Base-by-base conservation (phyloP, 1,140 invertebrate genomes). In the Scaptomyza montana region DNA sequence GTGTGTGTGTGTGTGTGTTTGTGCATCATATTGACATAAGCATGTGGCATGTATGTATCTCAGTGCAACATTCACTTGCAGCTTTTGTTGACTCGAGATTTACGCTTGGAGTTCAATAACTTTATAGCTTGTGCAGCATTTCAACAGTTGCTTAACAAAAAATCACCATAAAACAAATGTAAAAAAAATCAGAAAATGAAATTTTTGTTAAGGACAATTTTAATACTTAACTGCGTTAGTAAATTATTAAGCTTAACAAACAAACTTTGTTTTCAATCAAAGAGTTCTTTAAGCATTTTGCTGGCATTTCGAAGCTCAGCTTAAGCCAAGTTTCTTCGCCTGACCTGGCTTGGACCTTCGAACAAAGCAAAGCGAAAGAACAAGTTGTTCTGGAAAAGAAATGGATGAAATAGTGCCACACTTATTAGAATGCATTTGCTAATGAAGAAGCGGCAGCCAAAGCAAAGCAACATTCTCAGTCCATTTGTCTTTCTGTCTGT, bases 361-460 rank as follows among this genome's bases (percentile, higher is more conserved):
- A 36, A 1, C 33, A 9, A 36, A 36, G 8, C 33, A 36, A 36
- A 36, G 33, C 33, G 5, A 62, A 47, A 33, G 12, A 12, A 12
- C 12, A 2, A n/a, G 5, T 12, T 12, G 21, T n/a, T 8, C 25
- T 28, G 8, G 55, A 30, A 39, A 12, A 21, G 36, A 9, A 39
- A 30, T 30, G 28, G 6, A 47, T n/a, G 50, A 39, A 25, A 13
- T 57, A 54, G 63, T 66, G 63, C 69, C 70, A 68, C 65, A 68
- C 71, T 70, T 74, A 70, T 74, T 74, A 74, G 72, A 74, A 74
- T 63, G 54, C 72, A 74, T 70, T 74, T 74, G 66, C 66, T 70
- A 74, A 74, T 74, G 60, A 74, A 74, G 66, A 63, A 59, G 53
- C 59, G 59, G 36, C 61, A 49, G 30, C 30, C 30, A 7, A 30